Conservation (phyloP, 2,888 invertebrate species). For the Hirtodrosophila confusa region DNA sequence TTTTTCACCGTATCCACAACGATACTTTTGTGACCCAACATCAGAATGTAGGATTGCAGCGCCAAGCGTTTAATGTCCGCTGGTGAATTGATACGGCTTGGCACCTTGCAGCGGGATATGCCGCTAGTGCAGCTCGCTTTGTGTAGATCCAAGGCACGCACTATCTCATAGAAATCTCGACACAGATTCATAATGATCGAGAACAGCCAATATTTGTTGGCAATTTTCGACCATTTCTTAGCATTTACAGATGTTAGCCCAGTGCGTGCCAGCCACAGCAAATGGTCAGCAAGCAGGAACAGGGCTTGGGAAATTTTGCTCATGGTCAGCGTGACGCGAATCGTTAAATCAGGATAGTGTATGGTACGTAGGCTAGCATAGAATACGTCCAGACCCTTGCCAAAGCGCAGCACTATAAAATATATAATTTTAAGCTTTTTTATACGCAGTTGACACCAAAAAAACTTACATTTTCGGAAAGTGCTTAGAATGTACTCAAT, state of each 20-base stretch:
- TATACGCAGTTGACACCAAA: neutral
- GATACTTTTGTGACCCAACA: constrained; percentile 86
- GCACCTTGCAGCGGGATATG: constrained; percentile 69
- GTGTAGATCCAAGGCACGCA: constrained; percentile 86
- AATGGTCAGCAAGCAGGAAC: constrained; percentile 93
- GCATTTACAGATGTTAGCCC: constrained; percentile 88
- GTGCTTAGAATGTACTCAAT: constrained; percentile 93
- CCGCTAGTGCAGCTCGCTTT: constrained; percentile 84
- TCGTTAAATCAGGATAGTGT: constrained; percentile 89
- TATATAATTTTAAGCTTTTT: neutral
- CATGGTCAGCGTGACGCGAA: constrained; percentile 90
- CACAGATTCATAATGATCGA: constrained; percentile 91
- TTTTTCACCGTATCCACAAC: constrained; percentile 94
- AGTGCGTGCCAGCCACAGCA: constrained; percentile 92
- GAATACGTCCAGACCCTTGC: constrained; percentile 92
- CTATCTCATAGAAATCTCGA: constrained; percentile 94
- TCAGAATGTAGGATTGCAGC: constrained; percentile 72
- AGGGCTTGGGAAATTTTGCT: constrained; percentile 92
- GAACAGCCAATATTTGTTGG: constrained; percentile 93
- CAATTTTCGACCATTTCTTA: constrained; percentile 89
- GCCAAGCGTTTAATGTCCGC: constrained; percentile 69
- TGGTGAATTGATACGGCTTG: constrained; percentile 70
- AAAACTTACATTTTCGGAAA: constrained; percentile 91
- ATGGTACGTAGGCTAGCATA: constrained; percentile 90
- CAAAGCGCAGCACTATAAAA: constrained; percentile 90